A percentile compares a stretch with the other conserved stretches of the same genome.
Evolutionary conservation across 1,140 invertebrate species (phyloP).

Genomic region (Holotrichia oblita): DNA sequence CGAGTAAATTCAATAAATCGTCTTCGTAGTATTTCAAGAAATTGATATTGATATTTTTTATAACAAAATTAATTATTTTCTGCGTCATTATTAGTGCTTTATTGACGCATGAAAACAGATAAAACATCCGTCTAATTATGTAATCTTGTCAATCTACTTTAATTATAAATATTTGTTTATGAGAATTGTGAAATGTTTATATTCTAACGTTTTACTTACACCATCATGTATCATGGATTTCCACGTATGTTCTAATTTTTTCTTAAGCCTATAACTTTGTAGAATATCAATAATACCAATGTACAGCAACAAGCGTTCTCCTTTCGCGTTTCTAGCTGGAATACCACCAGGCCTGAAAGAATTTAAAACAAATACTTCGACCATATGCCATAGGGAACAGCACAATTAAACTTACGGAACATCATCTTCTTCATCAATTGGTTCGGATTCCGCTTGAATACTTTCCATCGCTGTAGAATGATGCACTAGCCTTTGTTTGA

Average conservation of each 20-base stretch:
- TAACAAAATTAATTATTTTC: no score
- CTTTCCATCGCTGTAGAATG: constrained; percentile 98
- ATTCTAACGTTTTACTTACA: constrained; percentile 71
- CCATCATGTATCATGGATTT: constrained; percentile 98
- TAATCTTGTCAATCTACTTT: no score
- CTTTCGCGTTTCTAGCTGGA: constrained; percentile 94
- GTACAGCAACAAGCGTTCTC: constrained; percentile 95
- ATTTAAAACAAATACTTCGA: constrained; percentile 31
- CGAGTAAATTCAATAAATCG: no score
- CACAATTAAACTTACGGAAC: constrained; percentile 83
- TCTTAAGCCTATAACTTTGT: constrained; percentile 95
- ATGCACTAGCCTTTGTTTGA: constrained; percentile 89
- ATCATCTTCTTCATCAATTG: constrained; percentile 94
- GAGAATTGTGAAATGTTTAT: no score
- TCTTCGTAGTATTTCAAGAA: no score
- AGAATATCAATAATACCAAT: constrained; percentile 98
- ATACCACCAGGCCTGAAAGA: constrained; percentile 91
- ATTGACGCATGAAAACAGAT: no score
- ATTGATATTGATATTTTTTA: no score
- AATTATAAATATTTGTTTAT: no score
- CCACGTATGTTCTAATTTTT: constrained; percentile 98
- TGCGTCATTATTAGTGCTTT: no score
- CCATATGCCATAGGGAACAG: not conserved
- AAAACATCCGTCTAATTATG: no score
- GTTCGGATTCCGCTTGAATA: constrained; percentile 94